Evolutionary conservation across 2,113 vertebrate species (phyloP).

Genomic region (Trachemys scripta): DNA sequence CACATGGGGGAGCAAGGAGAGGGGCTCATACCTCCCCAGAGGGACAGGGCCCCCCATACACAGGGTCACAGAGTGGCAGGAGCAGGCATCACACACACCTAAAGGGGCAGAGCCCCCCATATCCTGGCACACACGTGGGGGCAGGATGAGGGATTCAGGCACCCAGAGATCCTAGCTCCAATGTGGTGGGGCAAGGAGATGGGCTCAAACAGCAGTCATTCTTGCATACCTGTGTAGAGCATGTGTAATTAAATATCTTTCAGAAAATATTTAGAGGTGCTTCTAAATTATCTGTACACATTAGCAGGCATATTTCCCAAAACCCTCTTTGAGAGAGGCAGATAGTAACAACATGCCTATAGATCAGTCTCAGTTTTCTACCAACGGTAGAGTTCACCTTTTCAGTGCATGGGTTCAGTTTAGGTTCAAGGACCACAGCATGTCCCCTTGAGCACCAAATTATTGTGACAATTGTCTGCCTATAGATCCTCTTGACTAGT

Average conservation of each 20-base stretch:
- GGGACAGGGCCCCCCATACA: not conserved
- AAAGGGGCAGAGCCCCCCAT: not conserved
- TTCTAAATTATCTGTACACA: not conserved
- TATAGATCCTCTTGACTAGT: not conserved
- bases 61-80: not conserved
- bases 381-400: not conserved
- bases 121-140: not conserved
- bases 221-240: not conserved
- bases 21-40: too few species aligned
- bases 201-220: not conserved
- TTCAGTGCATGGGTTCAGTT: not conserved
- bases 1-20: not conserved
- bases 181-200: not conserved
- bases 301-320: not conserved
- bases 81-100: not conserved
- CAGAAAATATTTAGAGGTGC: not conserved
- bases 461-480: not conserved
- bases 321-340: not conserved
- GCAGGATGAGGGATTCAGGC: not conserved
- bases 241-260: not conserved
- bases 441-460: accelerated
- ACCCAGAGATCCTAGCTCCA: not conserved
- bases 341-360: not conserved
- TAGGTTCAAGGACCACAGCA: not conserved
- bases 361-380: not conserved